These are phyloP conservation scores for Ceratina australensis DNA, from an alignment of 1,140 invertebrate genomes.

Conservation along the genomic window DNA sequence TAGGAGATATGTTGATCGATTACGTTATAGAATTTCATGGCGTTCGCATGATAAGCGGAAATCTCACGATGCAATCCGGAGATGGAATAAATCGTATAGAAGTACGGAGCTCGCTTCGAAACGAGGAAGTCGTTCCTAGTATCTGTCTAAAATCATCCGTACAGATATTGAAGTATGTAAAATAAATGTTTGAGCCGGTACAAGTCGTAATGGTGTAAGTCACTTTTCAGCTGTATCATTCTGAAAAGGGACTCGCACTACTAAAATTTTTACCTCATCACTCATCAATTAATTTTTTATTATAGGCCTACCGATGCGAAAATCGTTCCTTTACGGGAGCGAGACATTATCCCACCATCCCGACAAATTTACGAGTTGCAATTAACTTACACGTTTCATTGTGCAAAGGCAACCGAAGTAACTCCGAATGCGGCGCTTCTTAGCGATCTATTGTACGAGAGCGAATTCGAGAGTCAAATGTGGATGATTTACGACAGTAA, in stretches of 20 bases:
- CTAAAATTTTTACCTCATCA: background rate
- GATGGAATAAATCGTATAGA: constrained; percentile 88
- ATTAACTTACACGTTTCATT: constrained; percentile 91
- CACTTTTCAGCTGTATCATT: too few species aligned
- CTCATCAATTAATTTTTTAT: constrained; percentile 18
- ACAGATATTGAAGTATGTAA: constrained; percentile 86
- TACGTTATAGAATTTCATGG: constrained; percentile 92
- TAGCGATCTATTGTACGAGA: constrained; percentile 94
- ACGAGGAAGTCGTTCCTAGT: constrained; percentile 89
- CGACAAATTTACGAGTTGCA: constrained; percentile 94
- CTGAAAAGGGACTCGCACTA: too few species aligned
- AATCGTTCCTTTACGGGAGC: constrained; percentile 85
- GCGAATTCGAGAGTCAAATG: constrained; percentile 96
- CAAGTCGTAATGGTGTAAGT: background rate
- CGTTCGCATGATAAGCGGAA: constrained; percentile 85
- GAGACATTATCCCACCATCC: constrained; percentile 92
- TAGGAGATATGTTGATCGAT: constrained; percentile 87
- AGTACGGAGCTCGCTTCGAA: constrained; percentile 84
- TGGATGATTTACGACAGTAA: constrained; percentile 98
- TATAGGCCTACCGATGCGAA: constrained; percentile 89
- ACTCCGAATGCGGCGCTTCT: constrained; percentile 89
- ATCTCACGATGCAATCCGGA: constrained; percentile 86
- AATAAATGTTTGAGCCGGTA: background rate
- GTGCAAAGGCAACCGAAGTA: constrained; percentile 91
- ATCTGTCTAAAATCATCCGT: constrained; percentile 89